Conservation (phyloP, 2,113 vertebrate genomes). For the Suncus etruscus region DNA sequence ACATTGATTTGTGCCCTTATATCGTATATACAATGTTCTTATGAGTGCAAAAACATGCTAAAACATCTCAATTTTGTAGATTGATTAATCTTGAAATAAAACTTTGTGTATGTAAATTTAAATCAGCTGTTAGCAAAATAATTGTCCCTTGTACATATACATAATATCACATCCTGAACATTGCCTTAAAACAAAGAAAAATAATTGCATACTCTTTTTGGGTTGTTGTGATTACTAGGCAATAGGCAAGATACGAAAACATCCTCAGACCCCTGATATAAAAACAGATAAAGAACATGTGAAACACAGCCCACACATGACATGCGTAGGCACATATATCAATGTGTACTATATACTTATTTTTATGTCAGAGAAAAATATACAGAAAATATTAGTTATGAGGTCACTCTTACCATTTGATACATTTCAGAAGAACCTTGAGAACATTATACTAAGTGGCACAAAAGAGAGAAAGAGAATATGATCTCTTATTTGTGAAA, state of each 20-base stretch:
- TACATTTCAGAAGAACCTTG: neutral
- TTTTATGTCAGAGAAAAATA: neutral
- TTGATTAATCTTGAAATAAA: neutral
- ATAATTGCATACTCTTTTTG: too few species aligned
- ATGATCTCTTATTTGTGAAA: neutral
- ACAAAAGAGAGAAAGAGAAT: neutral
- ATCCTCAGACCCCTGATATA: neutral
- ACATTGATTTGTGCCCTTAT: neutral
- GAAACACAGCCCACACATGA: too few species aligned
- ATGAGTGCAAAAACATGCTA: neutral
- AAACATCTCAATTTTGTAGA: constrained; percentile 15
- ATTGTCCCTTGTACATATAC: neutral
- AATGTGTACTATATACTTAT: too few species aligned
- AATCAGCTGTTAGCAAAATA: neutral
- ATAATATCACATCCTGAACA: too few species aligned
- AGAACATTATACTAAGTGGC: neutral
- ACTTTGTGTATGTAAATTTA: constrained; percentile 13
- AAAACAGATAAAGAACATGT: neutral
- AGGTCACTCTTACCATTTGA: neutral
- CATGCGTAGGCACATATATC: too few species aligned
- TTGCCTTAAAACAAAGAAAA: too few species aligned
- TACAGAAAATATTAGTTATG: neutral
- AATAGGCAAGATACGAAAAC: neutral
- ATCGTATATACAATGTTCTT: neutral
- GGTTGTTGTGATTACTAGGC: neutral